Evolutionary conservation across 2,888 invertebrate species (phyloP).

Genomic region (Eustalomyia histrio): DNA sequence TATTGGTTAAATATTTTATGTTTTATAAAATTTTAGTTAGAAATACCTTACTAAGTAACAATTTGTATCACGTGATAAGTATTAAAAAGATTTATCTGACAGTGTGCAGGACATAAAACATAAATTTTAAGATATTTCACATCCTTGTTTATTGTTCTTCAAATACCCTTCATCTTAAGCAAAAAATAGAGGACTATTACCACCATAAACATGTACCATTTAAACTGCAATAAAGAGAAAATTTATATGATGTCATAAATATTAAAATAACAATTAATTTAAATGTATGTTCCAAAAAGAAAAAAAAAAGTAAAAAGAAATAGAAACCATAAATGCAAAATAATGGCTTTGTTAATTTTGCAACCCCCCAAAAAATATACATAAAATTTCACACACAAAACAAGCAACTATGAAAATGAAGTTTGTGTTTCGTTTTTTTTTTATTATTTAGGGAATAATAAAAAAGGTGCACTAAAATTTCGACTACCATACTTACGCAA

Average conservation of each 20-base stretch:
- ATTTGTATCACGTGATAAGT: too few species aligned
- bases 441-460: conserved; percentile 26
- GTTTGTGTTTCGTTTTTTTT: conserved; percentile 47
- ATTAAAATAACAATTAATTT: conserved; percentile 66
- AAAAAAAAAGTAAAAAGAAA: not conserved
- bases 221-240: conserved; percentile 60
- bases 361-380: conserved; percentile 53
- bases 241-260: conserved; percentile 66
- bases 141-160: conserved; percentile 16
- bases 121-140: not conserved
- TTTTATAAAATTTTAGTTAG: too few species aligned
- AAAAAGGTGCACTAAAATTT: conserved; percentile 56
- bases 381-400: conserved; percentile 5
- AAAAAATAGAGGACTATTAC: conserved; percentile 45
- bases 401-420: conserved; percentile 31
- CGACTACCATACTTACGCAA: conserved; percentile 57
- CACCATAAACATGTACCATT: conserved; percentile 57
- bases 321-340: conserved; percentile 58
- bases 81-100: too few species aligned
- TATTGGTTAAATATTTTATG: too few species aligned
- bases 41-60: too few species aligned
- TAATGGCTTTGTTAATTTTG: conserved; percentile 64
- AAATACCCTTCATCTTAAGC: conserved; percentile 26
- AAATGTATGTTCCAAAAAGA: conserved; percentile 52
- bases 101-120: too few species aligned